phyloP scores from a whole-genome alignment of 1,140 invertebrate species.

The Diprion similis region DNA sequence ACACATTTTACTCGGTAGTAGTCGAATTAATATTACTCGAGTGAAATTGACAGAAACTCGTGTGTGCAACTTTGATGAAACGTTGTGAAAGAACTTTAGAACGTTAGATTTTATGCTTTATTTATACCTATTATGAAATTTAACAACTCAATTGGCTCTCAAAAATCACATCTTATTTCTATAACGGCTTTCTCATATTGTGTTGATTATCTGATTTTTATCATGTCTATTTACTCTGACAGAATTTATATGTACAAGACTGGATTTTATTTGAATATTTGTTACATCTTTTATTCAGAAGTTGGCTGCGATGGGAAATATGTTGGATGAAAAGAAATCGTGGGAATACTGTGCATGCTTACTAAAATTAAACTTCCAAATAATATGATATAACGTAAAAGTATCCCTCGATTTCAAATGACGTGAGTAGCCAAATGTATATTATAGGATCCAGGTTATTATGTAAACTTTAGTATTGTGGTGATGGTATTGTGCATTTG shows the following conservation, averaged over 20 bases:
- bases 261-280: no score
- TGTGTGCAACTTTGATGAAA: no score
- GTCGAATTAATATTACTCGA: background rate
- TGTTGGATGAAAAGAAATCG: conserved; percentile 54
- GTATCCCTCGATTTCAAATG: conserved; percentile 61
- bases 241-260: no score
- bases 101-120: no score
- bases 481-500: conserved; percentile 64
- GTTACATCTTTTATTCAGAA: background rate
- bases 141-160: no score
- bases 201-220: no score
- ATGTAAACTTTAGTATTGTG: conserved; percentile 55
- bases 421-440: conserved; percentile 52
- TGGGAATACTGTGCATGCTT: conserved; percentile 59
- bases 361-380: conserved; percentile 47
- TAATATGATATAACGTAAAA: conserved; percentile 13
- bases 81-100: no score
- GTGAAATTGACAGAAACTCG: no score
- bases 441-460: conserved; percentile 34
- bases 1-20: background rate
- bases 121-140: no score
- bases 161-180: no score
- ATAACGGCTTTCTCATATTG: no score
- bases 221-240: no score
- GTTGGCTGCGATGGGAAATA: conserved; percentile 33